phyloP scores from a whole-genome alignment of 1,140 invertebrate species.

The Aplysia californica region DNA sequence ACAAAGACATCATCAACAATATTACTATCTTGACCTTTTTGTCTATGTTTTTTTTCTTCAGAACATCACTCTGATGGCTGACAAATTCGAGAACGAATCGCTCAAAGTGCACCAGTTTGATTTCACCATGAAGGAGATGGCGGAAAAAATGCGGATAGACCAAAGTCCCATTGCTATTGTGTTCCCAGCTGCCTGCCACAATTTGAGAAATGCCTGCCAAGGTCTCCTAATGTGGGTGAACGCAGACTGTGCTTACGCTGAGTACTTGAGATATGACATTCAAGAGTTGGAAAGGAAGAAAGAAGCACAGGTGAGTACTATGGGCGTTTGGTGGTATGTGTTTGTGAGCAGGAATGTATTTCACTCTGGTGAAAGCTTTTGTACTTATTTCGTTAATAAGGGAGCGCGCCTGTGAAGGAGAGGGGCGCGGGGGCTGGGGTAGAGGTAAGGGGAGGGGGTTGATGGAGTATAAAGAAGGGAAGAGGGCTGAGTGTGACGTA shows the following conservation, averaged over 20 bases:
- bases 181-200: conserved; percentile 49
- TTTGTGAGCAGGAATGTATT: too few relatives aligned
- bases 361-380: too few relatives aligned
- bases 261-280: conserved; percentile 46
- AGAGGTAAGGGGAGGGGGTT: too few relatives aligned
- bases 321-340: too few relatives aligned
- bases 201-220: conserved; percentile 43
- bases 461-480: too few relatives aligned
- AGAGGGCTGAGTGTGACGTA: too few relatives aligned
- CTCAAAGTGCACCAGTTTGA: conserved; percentile 41
- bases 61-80: not conserved
- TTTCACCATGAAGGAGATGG: conserved; percentile 40
- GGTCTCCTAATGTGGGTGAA: conserved; percentile 48
- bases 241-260: conserved; percentile 44
- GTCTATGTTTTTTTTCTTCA: not conserved
- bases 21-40: too few relatives aligned
- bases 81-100: conserved; percentile 41
- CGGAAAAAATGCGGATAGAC: conserved; percentile 30
- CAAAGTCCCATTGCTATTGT: conserved; percentile 46
- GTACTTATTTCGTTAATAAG: too few relatives aligned
- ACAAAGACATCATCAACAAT: too few relatives aligned
- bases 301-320: conserved; percentile 19
- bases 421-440: too few relatives aligned
- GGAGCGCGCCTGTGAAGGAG: too few relatives aligned
- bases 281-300: conserved; percentile 42